Evolutionary conservation across 1,140 invertebrate genomes (phyloP).

Genomic region (Teleopsis dalmanni): DNA sequence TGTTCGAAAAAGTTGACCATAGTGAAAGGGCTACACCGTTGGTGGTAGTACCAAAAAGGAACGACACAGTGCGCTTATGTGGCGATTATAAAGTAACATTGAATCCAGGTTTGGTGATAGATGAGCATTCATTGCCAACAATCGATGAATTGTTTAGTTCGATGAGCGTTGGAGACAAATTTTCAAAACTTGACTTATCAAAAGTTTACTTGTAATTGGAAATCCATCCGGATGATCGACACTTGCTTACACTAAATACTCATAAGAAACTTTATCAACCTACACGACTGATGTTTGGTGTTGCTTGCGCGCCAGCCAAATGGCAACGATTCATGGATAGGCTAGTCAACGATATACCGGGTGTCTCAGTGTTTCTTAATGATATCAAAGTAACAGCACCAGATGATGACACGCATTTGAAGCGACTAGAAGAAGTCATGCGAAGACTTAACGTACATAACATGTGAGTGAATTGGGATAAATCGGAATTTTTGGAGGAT

Average conservation of each 20-base stretch:
- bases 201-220: conserved; percentile 22
- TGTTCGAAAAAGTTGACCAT: conserved; percentile 19
- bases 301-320: too few relatives aligned
- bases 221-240: conserved; percentile 13
- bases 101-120: conserved; percentile 5
- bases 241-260: conserved; percentile 19
- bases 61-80: conserved; percentile 37
- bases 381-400: too few relatives aligned
- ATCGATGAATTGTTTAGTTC: conserved; percentile 19
- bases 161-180: conserved; percentile 15
- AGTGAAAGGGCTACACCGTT: conserved; percentile 44
- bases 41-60: conserved; percentile 45
- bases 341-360: too few relatives aligned
- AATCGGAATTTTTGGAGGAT: conserved; percentile 22
- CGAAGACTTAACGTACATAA: too few relatives aligned
- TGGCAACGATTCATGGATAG: too few relatives aligned
- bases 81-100: conserved; percentile 32
- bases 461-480: conserved; percentile 18
- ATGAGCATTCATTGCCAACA: conserved; percentile 22
- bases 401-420: too few relatives aligned
- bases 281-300: too few relatives aligned
- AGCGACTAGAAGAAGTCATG: too few relatives aligned
- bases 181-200: conserved; percentile 18
- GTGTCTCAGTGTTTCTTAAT: too few relatives aligned
- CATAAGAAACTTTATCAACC: conserved; percentile 16